These are phyloP conservation scores for Thymelicus sylvestris DNA, from an alignment of 2,888 invertebrate species.

Conservation along the genomic window DNA sequence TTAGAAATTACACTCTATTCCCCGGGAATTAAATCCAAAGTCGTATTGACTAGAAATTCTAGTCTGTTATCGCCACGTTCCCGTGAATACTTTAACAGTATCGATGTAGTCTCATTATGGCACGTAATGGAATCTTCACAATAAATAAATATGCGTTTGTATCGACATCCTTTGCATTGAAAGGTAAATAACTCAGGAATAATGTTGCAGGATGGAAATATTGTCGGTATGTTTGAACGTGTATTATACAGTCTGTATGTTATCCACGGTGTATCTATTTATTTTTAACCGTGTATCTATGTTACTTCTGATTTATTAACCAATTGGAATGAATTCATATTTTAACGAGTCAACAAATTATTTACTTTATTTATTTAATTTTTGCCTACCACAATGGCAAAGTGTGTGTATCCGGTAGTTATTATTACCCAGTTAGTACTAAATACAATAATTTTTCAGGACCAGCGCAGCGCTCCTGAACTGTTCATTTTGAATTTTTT, in stretches of 20 bases:
- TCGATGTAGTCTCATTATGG: slow-evolving; percentile 36
- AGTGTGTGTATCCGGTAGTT: too few relatives aligned
- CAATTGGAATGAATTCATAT: too few relatives aligned
- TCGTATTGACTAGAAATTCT: neutral
- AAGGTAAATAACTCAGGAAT: slow-evolving; percentile 4
- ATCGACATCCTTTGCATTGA: slow-evolving; percentile 19
- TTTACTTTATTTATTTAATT: too few relatives aligned
- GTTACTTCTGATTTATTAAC: too few relatives aligned
- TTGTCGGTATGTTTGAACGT: neutral
- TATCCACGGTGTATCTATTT: neutral
- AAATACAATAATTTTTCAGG: too few relatives aligned
- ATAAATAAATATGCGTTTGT: slow-evolving; percentile 34
- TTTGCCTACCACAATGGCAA: too few relatives aligned
- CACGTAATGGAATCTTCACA: slow-evolving; percentile 35
- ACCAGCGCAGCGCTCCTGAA: too few relatives aligned
- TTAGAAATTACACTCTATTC: slow-evolving; percentile 4
- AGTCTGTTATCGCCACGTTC: slow-evolving; percentile 16
- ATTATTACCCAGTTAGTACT: too few relatives aligned
- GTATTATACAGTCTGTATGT: neutral
- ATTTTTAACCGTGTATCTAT: too few relatives aligned
- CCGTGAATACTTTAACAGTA: slow-evolving; percentile 35
- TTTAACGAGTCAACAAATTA: too few relatives aligned
- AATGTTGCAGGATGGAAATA: neutral
- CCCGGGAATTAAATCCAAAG: neutral
- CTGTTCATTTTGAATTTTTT: too few relatives aligned